Evolutionary conservation across 2,888 invertebrate genomes (phyloP).

Genomic region (Tipula helvola): DNA sequence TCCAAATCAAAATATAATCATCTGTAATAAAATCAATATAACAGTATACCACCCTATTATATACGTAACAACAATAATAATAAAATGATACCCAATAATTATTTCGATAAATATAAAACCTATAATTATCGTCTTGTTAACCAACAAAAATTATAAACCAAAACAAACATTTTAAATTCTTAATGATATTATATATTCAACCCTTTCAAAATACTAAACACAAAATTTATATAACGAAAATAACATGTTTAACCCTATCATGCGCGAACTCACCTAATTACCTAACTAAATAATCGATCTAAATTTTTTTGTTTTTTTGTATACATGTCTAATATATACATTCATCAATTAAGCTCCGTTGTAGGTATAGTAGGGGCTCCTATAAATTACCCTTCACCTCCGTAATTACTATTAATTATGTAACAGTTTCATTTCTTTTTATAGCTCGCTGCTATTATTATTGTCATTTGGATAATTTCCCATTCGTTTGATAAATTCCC

Average conservation of each 20-base stretch:
- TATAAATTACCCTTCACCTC: background rate
- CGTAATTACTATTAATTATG: constrained; percentile 4
- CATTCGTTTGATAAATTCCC: background rate
- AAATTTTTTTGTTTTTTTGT: background rate
- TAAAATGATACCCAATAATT: background rate
- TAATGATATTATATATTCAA: background rate
- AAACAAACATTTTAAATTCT: background rate
- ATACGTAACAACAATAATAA: background rate
- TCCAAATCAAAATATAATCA: background rate
- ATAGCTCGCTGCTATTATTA: background rate
- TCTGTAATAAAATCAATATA: background rate
- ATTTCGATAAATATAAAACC: background rate
- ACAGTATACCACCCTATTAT: background rate
- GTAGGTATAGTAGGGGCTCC: background rate
- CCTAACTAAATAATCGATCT: background rate
- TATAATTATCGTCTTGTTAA: background rate
- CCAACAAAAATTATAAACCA: background rate
- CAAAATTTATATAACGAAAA: background rate
- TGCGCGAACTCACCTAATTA: background rate
- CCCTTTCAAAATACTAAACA: background rate
- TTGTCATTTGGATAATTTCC: constrained; percentile 4
- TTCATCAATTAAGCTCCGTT: background rate
- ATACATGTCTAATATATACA: background rate
- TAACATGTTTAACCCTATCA: background rate
- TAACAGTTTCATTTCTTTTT: background rate